Evolutionary conservation across 1,140 invertebrate species (phyloP).

Genomic region (Catajapyx aquilonaris): DNA sequence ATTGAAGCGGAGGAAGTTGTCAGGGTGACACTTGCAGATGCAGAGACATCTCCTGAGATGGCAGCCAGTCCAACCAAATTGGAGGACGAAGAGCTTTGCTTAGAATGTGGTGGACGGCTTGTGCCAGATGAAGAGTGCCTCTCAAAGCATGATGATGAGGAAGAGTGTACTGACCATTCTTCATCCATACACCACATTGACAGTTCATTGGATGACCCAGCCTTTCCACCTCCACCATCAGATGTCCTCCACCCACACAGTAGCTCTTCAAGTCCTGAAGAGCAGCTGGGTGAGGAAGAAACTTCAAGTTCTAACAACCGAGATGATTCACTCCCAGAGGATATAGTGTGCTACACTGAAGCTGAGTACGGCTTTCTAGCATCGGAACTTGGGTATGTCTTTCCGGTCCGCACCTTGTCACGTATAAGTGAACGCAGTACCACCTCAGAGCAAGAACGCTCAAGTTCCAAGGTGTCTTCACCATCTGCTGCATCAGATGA

Average conservation of each 20-base stretch:
- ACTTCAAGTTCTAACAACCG: constrained; percentile 30
- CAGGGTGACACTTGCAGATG: not conserved
- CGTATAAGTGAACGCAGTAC: constrained; percentile 69
- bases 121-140: not conserved
- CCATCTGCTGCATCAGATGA: not conserved
- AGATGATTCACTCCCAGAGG: constrained; percentile 18
- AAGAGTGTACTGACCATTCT: not conserved
- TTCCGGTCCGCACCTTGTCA: constrained; percentile 53
- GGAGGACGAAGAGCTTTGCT: not conserved
- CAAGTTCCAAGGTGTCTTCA: constrained; percentile 21
- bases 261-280: not conserved
- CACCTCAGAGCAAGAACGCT: constrained; percentile 53
- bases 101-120: not conserved
- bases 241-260: not conserved
- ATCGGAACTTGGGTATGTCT: constrained; percentile 14
- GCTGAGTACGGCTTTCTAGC: not conserved
- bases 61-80: no score
- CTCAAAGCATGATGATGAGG: not conserved
- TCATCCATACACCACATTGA: not conserved
- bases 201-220: not conserved
- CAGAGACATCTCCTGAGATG: not conserved
- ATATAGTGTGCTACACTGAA: not conserved
- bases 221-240: not conserved
- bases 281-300: constrained; percentile 25
- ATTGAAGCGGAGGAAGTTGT: not conserved